Conservation (phyloP, 1,140 invertebrate species). For the Notospermus geniculatus region DNA sequence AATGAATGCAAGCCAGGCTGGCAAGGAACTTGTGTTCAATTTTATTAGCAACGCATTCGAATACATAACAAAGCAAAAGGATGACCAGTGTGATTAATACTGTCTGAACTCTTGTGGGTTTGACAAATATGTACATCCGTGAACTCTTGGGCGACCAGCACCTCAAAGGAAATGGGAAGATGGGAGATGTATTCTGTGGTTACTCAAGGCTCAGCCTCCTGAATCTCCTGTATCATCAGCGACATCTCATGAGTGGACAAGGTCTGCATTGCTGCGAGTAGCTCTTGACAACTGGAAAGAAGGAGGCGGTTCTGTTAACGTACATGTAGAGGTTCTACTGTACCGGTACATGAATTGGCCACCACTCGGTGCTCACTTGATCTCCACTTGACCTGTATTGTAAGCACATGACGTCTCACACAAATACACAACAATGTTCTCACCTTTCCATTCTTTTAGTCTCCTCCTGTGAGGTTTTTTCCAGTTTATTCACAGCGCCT, state of each 20-base stretch:
- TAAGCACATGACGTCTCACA: neutral
- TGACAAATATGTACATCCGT: too few species aligned
- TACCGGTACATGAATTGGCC: neutral
- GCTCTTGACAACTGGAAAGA: slow-evolving; percentile 32
- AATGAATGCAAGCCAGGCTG: too few species aligned
- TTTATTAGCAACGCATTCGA: too few species aligned
- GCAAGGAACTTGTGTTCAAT: too few species aligned
- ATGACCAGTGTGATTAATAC: too few species aligned
- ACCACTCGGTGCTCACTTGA: neutral
- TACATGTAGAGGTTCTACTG: too few species aligned
- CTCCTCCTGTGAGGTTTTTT: slow-evolving; percentile 28
- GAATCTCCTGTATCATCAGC: slow-evolving; percentile 31
- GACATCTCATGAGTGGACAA: slow-evolving; percentile 36
- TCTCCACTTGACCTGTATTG: neutral
- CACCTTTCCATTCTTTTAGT: slow-evolving; percentile 33
- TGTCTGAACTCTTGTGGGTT: too few species aligned
- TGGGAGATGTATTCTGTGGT: too few species aligned
- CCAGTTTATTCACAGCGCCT: slow-evolving; percentile 26
- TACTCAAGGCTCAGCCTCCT: slow-evolving; percentile 2
- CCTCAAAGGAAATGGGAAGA: too few species aligned
- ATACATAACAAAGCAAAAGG: too few species aligned
- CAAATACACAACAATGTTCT: neutral
- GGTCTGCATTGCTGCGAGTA: slow-evolving; percentile 34
- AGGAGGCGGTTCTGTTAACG: neutral
- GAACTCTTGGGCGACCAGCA: too few species aligned